Percentiles rank a stretch among this genome's conserved stretches.
Evolutionary conservation across 2,113 vertebrate species (phyloP).

Genomic region (Tiliqua scincoides): DNA sequence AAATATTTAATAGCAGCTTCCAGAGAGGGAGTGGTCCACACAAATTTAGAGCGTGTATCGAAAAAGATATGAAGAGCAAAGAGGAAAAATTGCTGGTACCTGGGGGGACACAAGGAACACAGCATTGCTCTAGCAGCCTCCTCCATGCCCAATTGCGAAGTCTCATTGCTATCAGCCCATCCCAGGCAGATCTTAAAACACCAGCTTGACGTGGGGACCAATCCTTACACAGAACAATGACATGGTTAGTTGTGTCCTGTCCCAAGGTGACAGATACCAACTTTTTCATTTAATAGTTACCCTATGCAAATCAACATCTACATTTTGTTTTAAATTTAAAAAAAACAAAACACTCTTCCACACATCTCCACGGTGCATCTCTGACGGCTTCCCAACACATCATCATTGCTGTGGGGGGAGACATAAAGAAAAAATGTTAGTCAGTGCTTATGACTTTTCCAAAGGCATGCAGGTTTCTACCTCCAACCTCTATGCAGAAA

Average conservation of each 20-base stretch:
- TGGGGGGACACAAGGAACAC: constrained; percentile 53
- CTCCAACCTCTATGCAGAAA: background rate
- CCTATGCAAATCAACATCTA: constrained; percentile 60
- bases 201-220: constrained; percentile 21
- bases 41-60: constrained; percentile 67
- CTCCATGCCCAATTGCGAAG: constrained; percentile 21
- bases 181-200: background rate
- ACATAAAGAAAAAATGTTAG: constrained; percentile 48
- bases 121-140: constrained; percentile 8
- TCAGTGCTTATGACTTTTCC: background rate
- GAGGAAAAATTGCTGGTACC: constrained; percentile 58
- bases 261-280: constrained; percentile 35
- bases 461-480: background rate
- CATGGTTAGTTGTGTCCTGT: constrained; percentile 48
- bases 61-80: constrained; percentile 64
- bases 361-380: constrained; percentile 46
- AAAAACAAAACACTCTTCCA: constrained; percentile 55
- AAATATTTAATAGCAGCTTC: constrained; percentile 75
- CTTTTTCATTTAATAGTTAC: constrained; percentile 42
- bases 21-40: constrained; percentile 61
- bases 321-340: constrained; percentile 48
- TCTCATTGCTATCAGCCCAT: background rate
- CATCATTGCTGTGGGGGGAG: constrained; percentile 74
- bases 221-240: background rate
- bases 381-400: constrained; percentile 26